Percentiles rank a stretch among this genome's conserved stretches.
Evolutionary conservation across 2,113 vertebrate genomes (phyloP).

Genomic region (Pogona vitticeps): DNA sequence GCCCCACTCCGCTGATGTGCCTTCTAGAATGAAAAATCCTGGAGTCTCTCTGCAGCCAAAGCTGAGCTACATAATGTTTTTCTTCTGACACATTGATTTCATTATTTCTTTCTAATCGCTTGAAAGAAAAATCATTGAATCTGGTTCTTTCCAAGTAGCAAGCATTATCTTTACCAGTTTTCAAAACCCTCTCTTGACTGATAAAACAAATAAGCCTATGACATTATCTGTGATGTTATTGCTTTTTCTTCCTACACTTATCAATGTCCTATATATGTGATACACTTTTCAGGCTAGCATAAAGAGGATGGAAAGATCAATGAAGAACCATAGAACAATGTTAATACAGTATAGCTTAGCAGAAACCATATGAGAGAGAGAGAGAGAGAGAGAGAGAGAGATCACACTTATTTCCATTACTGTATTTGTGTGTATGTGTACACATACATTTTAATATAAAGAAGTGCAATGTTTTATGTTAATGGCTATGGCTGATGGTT

Average conservation of each 20-base stretch:
- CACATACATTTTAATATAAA: too few relatives aligned
- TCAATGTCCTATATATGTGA: background rate
- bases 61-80: background rate
- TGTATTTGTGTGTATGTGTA: too few relatives aligned
- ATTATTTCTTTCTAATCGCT: accelerated
- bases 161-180: background rate
- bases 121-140: background rate
- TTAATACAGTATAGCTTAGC: too few relatives aligned
- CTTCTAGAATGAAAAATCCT: background rate
- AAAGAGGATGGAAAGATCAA: background rate
- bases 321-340: too few relatives aligned
- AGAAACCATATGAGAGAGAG: background rate
- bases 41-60: background rate
- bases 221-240: background rate
- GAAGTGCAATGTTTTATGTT: too few relatives aligned
- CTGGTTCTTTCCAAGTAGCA: background rate
- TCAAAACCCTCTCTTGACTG: background rate
- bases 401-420: too few relatives aligned
- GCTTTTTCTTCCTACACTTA: background rate
- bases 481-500: too few relatives aligned
- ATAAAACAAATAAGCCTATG: background rate
- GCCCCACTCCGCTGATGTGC: too few relatives aligned
- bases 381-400: too few relatives aligned
- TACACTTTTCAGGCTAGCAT: background rate
- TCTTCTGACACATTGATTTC: background rate